Evolutionary conservation across 2,888 invertebrate species (phyloP).

Genomic region (Incurvaria masculella): DNA sequence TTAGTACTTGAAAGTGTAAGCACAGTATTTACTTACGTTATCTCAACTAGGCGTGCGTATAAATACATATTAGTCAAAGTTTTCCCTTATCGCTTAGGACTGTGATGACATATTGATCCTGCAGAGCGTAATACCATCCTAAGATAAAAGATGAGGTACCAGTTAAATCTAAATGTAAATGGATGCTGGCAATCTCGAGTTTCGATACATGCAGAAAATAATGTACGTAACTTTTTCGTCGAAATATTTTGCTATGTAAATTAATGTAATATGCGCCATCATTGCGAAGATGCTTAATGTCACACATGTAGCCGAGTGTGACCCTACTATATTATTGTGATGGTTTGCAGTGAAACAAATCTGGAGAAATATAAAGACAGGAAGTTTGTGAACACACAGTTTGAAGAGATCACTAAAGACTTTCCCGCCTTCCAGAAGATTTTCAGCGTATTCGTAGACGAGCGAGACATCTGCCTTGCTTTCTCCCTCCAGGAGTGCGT

Average conservation of each 20-base stretch:
- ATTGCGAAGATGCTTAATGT: neutral
- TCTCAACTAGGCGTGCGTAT: too few relatives aligned
- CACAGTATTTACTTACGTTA: too few relatives aligned
- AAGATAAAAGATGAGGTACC: too few relatives aligned
- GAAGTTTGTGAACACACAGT: conserved; percentile 44
- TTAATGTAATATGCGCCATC: neutral
- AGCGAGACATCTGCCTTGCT: conserved; percentile 45
- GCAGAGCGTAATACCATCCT: too few relatives aligned
- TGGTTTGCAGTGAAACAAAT: conserved; percentile 30
- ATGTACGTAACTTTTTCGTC: too few relatives aligned
- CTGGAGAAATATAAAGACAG: conserved; percentile 44
- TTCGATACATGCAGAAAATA: too few relatives aligned
- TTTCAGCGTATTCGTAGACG: conserved; percentile 49
- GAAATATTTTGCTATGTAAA: neutral
- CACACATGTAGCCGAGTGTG: neutral
- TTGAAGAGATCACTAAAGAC: conserved; percentile 42
- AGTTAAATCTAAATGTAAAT: too few relatives aligned
- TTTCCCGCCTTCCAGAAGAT: conserved; percentile 50
- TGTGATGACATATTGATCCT: too few relatives aligned
- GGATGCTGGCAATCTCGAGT: too few relatives aligned
- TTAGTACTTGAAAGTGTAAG: too few relatives aligned
- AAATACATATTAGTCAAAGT: too few relatives aligned
- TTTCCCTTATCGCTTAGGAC: too few relatives aligned
- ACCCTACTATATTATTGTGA: neutral
- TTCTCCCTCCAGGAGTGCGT: conserved; percentile 48